Evolutionary conservation across 2,797 vertebrate genomes (phyloP).

Genomic region (Pipistrellus pipistrellus): DNA sequence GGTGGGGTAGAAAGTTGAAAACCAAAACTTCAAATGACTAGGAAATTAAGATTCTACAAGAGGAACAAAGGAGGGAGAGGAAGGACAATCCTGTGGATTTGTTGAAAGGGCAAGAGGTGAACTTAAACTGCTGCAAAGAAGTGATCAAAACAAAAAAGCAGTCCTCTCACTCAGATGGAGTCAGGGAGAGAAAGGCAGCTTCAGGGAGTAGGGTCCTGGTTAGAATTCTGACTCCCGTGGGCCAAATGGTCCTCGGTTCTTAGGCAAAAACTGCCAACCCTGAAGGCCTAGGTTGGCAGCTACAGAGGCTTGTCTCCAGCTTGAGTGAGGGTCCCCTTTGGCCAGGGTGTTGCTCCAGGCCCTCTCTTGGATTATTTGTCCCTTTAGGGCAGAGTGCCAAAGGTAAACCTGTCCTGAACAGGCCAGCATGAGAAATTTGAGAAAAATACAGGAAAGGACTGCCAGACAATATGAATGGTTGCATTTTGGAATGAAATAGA

Average conservation of each 20-base stretch:
- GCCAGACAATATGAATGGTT: background rate
- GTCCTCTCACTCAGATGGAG: too few species aligned
- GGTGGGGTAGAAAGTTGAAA: background rate
- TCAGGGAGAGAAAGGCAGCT: rapidly evolving
- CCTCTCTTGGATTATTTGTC: background rate
- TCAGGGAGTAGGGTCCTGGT: background rate
- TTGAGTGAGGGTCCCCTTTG: background rate
- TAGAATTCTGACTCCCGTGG: background rate
- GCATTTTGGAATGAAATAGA: constrained; percentile 47
- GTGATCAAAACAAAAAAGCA: background rate
- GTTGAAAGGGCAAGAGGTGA: background rate
- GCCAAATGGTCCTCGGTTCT: background rate
- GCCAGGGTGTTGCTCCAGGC: background rate
- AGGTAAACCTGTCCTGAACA: background rate
- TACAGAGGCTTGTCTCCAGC: background rate
- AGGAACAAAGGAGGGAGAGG: background rate
- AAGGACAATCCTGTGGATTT: background rate
- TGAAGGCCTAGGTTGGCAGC: rapidly evolving
- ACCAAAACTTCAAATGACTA: constrained; percentile 6
- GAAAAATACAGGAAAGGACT: background rate
- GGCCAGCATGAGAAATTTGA: background rate
- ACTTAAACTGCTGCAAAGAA: background rate
- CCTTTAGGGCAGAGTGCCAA: background rate
- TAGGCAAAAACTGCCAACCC: background rate
- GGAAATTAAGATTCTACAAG: constrained; percentile 33